phyloP scores from a whole-genome alignment of 2,113 vertebrate species.

The Clarias gariepinus region DNA sequence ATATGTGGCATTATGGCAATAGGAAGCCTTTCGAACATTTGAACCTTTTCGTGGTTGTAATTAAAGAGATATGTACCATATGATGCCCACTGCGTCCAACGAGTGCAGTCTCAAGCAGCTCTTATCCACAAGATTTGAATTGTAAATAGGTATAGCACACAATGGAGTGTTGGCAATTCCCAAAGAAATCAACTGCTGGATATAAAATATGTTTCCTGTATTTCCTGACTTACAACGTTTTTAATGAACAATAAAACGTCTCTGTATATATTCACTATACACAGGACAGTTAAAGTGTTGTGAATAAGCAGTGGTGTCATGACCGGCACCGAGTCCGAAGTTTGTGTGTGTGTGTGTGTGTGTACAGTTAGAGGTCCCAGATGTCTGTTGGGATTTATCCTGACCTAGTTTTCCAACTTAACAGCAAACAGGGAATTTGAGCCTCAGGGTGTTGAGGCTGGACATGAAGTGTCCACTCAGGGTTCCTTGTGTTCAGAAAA shows the following conservation, averaged over 20 bases:
- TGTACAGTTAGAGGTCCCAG: neutral
- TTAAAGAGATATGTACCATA: neutral
- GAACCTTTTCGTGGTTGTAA: fast-evolving
- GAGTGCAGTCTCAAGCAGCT: neutral
- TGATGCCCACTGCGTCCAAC: neutral
- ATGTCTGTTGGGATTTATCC: slow-evolving; percentile 7
- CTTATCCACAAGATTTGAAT: neutral
- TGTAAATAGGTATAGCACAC: neutral
- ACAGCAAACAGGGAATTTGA: slow-evolving; percentile 16
- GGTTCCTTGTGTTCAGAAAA: slow-evolving; percentile 18
- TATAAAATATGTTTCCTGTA: neutral
- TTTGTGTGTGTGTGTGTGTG: neutral
- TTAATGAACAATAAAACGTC: neutral
- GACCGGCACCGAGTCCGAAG: neutral
- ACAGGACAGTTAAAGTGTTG: neutral
- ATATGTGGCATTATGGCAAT: neutral
- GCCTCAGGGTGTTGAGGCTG: slow-evolving; percentile 1
- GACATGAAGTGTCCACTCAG: slow-evolving; percentile 34
- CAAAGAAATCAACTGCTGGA: neutral
- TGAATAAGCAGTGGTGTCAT: slow-evolving; percentile 24
- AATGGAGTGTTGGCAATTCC: neutral
- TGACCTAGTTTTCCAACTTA: slow-evolving; percentile 2
- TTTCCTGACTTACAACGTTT: neutral
- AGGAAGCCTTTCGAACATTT: neutral
- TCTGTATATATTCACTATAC: neutral